phyloP scores from a whole-genome alignment of 2,888 invertebrate species.

The Cabera pusaria region DNA sequence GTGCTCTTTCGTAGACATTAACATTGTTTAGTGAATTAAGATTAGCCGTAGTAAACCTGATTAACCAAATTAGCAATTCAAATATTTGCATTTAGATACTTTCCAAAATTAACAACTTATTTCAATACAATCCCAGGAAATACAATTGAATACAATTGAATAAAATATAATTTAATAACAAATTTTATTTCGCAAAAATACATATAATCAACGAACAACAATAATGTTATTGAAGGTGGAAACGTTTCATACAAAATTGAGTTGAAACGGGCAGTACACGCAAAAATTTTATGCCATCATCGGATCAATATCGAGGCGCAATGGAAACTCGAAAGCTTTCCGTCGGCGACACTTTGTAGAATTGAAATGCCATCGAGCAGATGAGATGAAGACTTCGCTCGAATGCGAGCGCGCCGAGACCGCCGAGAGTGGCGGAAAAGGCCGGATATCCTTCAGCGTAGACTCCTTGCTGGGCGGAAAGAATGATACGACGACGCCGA shows the following conservation, averaged over 20 bases:
- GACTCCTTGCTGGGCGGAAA: slow-evolving; percentile 84
- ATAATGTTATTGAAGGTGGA: slow-evolving; percentile 6
- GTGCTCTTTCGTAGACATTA: slow-evolving; percentile 12
- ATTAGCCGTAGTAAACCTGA: too few relatives aligned
- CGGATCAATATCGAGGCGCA: slow-evolving; percentile 7
- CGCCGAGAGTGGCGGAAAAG: slow-evolving; percentile 80
- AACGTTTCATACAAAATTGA: slow-evolving; percentile 6
- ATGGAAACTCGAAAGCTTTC: slow-evolving; percentile 29
- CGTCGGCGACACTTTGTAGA: slow-evolving; percentile 26
- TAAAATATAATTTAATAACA: too few relatives aligned
- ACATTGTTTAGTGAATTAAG: slow-evolving; percentile 2
- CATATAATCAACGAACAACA: neutral
- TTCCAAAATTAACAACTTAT: too few relatives aligned
- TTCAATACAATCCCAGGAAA: too few relatives aligned
- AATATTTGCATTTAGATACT: too few relatives aligned
- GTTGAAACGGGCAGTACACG: slow-evolving; percentile 11
- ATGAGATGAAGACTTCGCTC: slow-evolving; percentile 81
- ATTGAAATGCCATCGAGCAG: slow-evolving; percentile 66
- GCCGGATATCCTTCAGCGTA: slow-evolving; percentile 89
- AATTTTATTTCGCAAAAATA: too few relatives aligned
- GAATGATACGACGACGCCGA: slow-evolving; percentile 52
- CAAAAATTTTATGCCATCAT: neutral
- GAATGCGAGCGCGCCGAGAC: slow-evolving; percentile 78
- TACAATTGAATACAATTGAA: too few relatives aligned
- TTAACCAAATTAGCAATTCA: neutral